These are phyloP conservation scores for Drosophila quadrilineata DNA, from an alignment of 1,140 invertebrate species.

Conservation along the genomic window DNA sequence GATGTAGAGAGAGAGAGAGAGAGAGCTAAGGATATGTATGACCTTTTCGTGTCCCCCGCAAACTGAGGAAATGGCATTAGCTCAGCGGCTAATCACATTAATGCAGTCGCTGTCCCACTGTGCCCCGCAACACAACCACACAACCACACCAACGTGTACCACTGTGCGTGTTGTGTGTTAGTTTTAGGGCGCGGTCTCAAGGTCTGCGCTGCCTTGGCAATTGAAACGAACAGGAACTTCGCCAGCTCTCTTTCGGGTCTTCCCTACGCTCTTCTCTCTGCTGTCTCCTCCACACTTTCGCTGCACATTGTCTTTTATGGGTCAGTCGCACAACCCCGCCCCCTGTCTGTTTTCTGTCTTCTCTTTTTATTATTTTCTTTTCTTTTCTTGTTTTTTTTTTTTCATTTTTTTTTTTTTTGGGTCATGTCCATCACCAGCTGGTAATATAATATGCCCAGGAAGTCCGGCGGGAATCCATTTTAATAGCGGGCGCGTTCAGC, in stretches of 20 bases:
- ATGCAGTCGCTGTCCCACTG: constrained; percentile 48
- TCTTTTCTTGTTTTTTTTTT: not conserved
- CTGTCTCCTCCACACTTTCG: constrained; percentile 24
- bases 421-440: constrained; percentile 72
- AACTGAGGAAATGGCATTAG: constrained; percentile 68
- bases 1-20: too few relatives aligned
- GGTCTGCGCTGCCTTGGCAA: constrained; percentile 53
- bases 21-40: constrained; percentile 13
- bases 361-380: not conserved
- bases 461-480: constrained; percentile 78
- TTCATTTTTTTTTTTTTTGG: constrained; percentile 56
- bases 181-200: constrained; percentile 61
- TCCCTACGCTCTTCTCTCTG: not conserved
- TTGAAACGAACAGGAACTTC: constrained; percentile 1
- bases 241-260: constrained; percentile 21
- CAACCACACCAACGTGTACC: not conserved
- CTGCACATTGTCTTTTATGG: constrained; percentile 50
- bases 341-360: not conserved
- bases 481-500: constrained; percentile 60
- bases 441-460: constrained; percentile 75
- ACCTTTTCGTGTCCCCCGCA: constrained; percentile 29
- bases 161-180: constrained; percentile 28
- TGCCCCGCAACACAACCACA: too few relatives aligned
- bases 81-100: constrained; percentile 71
- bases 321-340: constrained; percentile 28